phyloP scores from a whole-genome alignment of 2,888 invertebrate species.

The Chrysopilus asiliformis region DNA sequence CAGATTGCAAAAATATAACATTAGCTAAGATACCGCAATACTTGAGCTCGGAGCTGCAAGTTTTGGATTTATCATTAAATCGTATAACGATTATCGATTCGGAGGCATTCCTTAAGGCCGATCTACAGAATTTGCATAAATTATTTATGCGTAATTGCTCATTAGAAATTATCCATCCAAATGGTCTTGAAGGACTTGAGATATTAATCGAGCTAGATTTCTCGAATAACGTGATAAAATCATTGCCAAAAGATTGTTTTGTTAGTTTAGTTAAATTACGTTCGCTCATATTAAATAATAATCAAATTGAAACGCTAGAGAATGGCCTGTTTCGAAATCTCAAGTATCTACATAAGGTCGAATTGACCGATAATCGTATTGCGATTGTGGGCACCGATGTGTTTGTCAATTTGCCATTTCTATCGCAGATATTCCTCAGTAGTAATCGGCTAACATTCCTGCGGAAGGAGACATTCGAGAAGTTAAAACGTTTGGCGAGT shows the following conservation, averaged over 20 bases:
- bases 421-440: conserved; percentile 56
- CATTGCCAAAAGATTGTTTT: conserved; percentile 54
- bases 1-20: conserved; percentile 57
- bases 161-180: conserved; percentile 51
- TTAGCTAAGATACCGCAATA: conserved; percentile 55
- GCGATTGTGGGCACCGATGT: conserved; percentile 52
- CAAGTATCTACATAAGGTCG: conserved; percentile 59
- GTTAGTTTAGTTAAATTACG: conserved; percentile 55
- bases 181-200: conserved; percentile 57
- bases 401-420: conserved; percentile 53
- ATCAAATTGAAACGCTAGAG: conserved; percentile 54
- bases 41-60: conserved; percentile 56
- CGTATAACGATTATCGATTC: conserved; percentile 48
- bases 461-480: conserved; percentile 48
- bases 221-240: conserved; percentile 53
- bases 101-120: conserved; percentile 52
- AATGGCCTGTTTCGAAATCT: conserved; percentile 62
- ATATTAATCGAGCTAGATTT: conserved; percentile 72
- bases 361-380: conserved; percentile 60
- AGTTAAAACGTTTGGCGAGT: conserved; percentile 52
- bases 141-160: conserved; percentile 59
- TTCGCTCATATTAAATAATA: conserved; percentile 57
- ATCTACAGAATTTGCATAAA: conserved; percentile 67
- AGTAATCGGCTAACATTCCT: conserved; percentile 60
- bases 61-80: conserved; percentile 58